phyloP scores from a whole-genome alignment of 30 jellyfish, hydroid and myxozoan genomes.

The Aurelia sp. region DNA sequence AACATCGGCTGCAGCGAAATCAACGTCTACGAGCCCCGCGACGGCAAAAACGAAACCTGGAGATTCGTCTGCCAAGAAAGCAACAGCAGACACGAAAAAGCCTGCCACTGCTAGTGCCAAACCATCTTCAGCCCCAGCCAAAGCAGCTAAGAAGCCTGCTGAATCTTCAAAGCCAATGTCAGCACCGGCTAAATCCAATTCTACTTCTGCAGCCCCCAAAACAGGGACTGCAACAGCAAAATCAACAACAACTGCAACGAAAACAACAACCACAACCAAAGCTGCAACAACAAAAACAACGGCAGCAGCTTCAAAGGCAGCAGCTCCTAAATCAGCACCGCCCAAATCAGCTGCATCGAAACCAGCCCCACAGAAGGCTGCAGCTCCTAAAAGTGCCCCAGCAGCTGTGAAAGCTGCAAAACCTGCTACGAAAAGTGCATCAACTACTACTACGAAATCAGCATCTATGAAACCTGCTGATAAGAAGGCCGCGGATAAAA shows the following conservation, averaged over 20 bases:
- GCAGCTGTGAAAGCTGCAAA: neutral
- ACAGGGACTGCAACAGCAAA: slow-evolving; percentile 14
- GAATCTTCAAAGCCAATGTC: slow-evolving; percentile 48
- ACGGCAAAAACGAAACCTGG: slow-evolving; percentile 4
- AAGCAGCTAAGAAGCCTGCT: slow-evolving; percentile 13
- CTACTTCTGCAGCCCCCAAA: slow-evolving; percentile 11
- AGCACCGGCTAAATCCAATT: slow-evolving; percentile 49
- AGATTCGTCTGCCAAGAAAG: slow-evolving; percentile 13
- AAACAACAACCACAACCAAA: slow-evolving; percentile 11
- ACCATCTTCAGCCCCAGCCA: slow-evolving; percentile 68
- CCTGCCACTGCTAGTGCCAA: slow-evolving; percentile 13
- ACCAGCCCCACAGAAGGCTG: neutral
- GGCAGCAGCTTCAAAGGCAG: slow-evolving; percentile 13
- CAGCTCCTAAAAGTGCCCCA: slow-evolving; percentile 1
- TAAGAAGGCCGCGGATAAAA: neutral
- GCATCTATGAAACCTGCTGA: slow-evolving; percentile 1
- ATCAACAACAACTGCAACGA: slow-evolving; percentile 22
- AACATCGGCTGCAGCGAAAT: slow-evolving; percentile 8
- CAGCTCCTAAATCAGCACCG: slow-evolving; percentile 11
- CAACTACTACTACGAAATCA: slow-evolving; percentile 2
- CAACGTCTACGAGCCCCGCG: neutral
- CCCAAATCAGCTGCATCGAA: slow-evolving; percentile 1
- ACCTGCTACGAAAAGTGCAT: neutral
- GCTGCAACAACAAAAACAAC: slow-evolving; percentile 22
- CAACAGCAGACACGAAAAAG: slow-evolving; percentile 24